These are phyloP conservation scores for Uromys caudimaculatus DNA, from an alignment of 2,797 vertebrate species.

Conservation along the genomic window DNA sequence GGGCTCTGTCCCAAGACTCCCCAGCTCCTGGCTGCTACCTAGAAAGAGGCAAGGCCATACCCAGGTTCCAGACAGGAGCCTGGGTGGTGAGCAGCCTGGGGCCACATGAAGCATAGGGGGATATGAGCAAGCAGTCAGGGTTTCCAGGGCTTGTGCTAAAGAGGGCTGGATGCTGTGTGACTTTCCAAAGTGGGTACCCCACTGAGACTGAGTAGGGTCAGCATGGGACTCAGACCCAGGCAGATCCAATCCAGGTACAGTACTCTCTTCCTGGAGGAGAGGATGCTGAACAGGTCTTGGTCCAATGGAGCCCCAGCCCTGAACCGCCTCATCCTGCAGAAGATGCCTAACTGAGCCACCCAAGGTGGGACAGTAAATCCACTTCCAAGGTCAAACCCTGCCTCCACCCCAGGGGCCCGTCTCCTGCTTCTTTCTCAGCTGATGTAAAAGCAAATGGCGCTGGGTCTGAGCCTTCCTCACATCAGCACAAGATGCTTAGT, in stretches of 20 bases:
- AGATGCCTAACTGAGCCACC: background rate
- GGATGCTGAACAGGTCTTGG: background rate
- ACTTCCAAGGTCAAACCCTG: constrained; percentile 13
- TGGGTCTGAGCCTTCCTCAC: constrained; percentile 87
- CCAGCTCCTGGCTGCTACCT: background rate
- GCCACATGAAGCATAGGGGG: background rate
- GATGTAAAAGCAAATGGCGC: constrained; percentile 82
- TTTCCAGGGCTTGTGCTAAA: too few species aligned
- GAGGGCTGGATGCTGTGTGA: background rate
- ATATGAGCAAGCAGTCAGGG: background rate
- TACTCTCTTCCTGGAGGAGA: background rate
- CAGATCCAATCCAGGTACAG: background rate
- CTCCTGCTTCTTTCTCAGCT: constrained; percentile 85
- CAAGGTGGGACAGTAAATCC: background rate
- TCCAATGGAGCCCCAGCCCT: background rate
- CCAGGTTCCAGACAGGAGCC: background rate
- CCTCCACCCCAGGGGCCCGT: background rate
- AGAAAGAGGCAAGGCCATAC: background rate
- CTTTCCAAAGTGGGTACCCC: background rate
- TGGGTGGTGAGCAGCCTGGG: background rate
- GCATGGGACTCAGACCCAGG: background rate
- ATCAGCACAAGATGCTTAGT: constrained; percentile 94
- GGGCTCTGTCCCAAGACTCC: background rate
- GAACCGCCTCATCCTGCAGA: background rate
- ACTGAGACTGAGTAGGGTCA: rapidly evolving